Percentiles rank a stretch among this genome's conserved stretches.
Conservation (phyloP, 2,797 vertebrate species). For the Molothrus aeneus region DNA sequence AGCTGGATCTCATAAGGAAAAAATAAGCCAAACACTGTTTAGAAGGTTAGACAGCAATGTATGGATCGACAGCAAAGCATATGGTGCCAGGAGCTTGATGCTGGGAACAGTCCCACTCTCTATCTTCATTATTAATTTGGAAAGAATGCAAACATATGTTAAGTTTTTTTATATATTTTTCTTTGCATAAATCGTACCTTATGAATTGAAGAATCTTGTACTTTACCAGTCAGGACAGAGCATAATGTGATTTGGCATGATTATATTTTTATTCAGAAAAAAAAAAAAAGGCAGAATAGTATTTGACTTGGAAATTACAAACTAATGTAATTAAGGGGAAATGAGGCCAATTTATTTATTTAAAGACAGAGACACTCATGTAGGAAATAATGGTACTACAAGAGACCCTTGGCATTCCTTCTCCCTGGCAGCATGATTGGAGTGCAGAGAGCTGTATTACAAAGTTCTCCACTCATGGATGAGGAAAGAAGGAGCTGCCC, state of each 20-base stretch:
- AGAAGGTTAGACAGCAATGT: neutral
- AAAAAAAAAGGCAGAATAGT: neutral
- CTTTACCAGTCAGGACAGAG: neutral
- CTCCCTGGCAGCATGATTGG: neutral
- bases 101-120: neutral
- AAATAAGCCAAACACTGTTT: neutral
- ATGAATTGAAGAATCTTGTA: neutral
- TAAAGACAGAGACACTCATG: neutral
- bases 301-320: neutral
- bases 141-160: conserved; percentile 6
- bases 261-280: neutral
- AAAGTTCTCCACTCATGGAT: neutral
- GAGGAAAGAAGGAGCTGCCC: neutral
- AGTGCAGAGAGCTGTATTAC: neutral
- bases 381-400: neutral
- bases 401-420: neutral
- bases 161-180: neutral
- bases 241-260: neutral
- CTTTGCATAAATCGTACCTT: neutral
- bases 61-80: conserved; percentile 8
- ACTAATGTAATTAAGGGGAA: neutral
- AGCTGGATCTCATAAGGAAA: neutral
- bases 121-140: conserved; percentile 29
- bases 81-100: neutral
- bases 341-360: neutral